Evolutionary conservation across 1,140 invertebrate species (phyloP).

Genomic region (Neuroterus valhalla): DNA sequence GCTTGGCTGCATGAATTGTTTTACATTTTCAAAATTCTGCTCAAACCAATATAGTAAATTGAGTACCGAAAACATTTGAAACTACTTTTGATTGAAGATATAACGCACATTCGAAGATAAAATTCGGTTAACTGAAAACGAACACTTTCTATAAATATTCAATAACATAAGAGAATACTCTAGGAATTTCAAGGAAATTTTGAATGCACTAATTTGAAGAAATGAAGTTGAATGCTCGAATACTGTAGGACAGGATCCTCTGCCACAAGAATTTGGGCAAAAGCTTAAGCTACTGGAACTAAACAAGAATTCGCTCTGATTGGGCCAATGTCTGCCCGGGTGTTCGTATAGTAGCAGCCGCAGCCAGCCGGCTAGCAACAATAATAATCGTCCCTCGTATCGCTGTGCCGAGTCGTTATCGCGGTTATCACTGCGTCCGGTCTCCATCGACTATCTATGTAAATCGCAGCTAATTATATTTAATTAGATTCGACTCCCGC

Average conservation of each 20-base stretch:
- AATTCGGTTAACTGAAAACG: no score
- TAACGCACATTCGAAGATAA: no score
- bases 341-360: not conserved
- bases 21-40: no score
- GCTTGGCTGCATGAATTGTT: no score
- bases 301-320: constrained; percentile 58
- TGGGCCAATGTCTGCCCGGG: constrained; percentile 64
- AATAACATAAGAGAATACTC: no score
- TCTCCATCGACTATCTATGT: constrained; percentile 74
- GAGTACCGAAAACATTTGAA: no score
- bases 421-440: constrained; percentile 74
- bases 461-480: constrained; percentile 76
- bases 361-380: constrained; percentile 60
- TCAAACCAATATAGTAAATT: no score
- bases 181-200: no score
- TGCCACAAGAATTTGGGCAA: not conserved
- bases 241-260: not conserved
- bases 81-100: no score
- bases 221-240: no score
- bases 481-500: constrained; percentile 74
- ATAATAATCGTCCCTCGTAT: constrained; percentile 74
- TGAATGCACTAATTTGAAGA: no score
- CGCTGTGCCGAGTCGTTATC: constrained; percentile 70
- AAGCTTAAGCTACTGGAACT: not conserved
- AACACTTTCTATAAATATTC: no score